Base-by-base conservation (phyloP, 1,140 invertebrate genomes). In the Pollicipes pollicipes region DNA sequence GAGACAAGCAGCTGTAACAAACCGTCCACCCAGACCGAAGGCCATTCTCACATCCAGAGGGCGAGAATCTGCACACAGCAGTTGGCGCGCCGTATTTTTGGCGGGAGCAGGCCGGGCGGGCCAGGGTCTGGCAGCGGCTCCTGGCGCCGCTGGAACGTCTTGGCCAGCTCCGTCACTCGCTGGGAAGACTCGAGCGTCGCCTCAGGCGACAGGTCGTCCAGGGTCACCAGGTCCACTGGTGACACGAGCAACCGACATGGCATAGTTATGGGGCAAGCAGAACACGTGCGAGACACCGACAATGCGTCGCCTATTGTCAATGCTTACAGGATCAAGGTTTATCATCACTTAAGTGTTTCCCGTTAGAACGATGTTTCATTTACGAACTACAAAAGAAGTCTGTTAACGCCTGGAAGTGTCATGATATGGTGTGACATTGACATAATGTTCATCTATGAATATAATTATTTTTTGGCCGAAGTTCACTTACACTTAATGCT, bases 181-280 rank as follows among this genome's bases (percentile, higher is more conserved):
- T 93, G 91, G 24, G 91, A 93, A 0, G 93, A 96, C 79, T 97
- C 94, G 68, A 95, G 78, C 87, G 95, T 90, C 26, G 94, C 93
- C 77, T 95, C 93, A 0, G 91, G 86, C 16, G 92, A 95, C 68
- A 96, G 82, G 75, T 73, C 68, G 35, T 35, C 6, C 6, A 8
- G 35, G 35, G 35, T 35, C 35, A 35, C 6, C 35, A 35, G 17
- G 35, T 6, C 17, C 35, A 35, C 6, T 17, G 35, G 35, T 17
- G 35, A 35, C 35, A 17, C 6, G 35, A 17, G 35, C 6, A 35
- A 35, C 6, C 6, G 35, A 35, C 35, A 35, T 16, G 13, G 31
- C 24, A 58, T 24, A 1, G 30, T 17, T 10, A 70, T n/a, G 68
- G 30, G 24, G 28, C 28, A 32, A 37, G 4, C n/a, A 30, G 64